phyloP scores from a whole-genome alignment of 2,113 vertebrate species.

The Pimephales promelas region DNA sequence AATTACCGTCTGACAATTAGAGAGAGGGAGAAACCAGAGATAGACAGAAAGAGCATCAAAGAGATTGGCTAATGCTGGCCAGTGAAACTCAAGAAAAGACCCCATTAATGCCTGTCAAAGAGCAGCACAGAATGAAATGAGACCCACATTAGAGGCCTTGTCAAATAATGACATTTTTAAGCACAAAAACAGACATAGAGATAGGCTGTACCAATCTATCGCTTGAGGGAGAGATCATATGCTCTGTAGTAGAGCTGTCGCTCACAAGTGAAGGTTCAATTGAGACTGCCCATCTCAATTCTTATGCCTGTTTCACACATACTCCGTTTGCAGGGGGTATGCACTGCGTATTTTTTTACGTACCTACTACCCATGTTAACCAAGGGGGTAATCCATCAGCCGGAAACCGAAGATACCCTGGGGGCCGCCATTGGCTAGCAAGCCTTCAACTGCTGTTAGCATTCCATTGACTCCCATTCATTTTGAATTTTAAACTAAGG shows the following conservation, averaged over 20 bases:
- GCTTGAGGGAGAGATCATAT: neutral
- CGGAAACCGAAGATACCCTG: no score
- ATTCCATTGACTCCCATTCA: no score
- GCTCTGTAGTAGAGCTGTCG: neutral
- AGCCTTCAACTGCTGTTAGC: no score
- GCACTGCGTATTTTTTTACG: no score
- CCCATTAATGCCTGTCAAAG: neutral
- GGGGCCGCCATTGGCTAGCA: no score
- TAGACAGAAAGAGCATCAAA: conserved; percentile 52
- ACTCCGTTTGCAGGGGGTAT: no score
- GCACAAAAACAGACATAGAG: conserved; percentile 10
- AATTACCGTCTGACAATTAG: conserved; percentile 62
- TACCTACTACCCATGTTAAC: no score
- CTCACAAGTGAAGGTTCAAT: conserved; percentile 12
- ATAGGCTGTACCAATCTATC: neutral
- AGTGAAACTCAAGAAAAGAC: neutral
- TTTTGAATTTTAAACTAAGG: no score
- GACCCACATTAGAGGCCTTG: conserved; percentile 24
- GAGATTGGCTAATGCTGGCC: conserved; percentile 15
- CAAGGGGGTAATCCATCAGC: no score
- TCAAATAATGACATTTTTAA: conserved; percentile 39
- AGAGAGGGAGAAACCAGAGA: conserved; percentile 43
- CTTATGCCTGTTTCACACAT: neutral
- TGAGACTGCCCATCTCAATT: conserved; percentile 15
- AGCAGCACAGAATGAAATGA: conserved; percentile 10